Evolutionary conservation across 2,113 vertebrate species (phyloP).

Genomic region (Alaudala cheleensis): DNA sequence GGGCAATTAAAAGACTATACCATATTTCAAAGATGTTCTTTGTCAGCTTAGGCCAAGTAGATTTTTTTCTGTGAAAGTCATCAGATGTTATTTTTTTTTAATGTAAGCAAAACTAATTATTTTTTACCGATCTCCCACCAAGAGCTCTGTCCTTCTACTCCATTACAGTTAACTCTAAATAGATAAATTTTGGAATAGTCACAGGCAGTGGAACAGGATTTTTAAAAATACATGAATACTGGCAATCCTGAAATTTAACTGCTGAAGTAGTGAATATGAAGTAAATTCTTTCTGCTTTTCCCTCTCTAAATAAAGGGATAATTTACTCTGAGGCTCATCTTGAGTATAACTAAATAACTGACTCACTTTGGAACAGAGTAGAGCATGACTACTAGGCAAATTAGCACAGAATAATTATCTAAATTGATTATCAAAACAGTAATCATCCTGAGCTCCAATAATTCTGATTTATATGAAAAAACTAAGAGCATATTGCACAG

Average conservation of each 20-base stretch:
- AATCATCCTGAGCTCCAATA: background rate
- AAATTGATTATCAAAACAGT: background rate
- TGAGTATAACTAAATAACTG: background rate
- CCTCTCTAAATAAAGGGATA: background rate
- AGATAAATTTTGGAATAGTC: background rate
- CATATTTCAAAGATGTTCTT: background rate
- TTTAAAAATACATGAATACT: background rate
- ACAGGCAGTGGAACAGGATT: background rate
- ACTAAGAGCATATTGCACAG: background rate
- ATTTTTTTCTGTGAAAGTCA: background rate
- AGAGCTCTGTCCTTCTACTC: background rate
- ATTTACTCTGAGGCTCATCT: background rate
- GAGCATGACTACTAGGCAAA: background rate
- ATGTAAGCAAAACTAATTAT: background rate
- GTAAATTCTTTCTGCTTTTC: background rate
- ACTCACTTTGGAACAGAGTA: too few species aligned
- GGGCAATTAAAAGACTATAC: background rate
- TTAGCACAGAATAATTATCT: background rate
- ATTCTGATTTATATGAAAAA: background rate
- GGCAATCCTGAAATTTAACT: background rate
- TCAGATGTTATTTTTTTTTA: background rate
- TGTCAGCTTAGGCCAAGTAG: background rate
- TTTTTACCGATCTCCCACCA: background rate
- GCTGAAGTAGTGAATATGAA: too few species aligned
- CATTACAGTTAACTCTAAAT: background rate